Percentiles rank a stretch among this genome's conserved stretches.
Conservation (phyloP, 2,888 invertebrate species). For the Tipula vernalis region DNA sequence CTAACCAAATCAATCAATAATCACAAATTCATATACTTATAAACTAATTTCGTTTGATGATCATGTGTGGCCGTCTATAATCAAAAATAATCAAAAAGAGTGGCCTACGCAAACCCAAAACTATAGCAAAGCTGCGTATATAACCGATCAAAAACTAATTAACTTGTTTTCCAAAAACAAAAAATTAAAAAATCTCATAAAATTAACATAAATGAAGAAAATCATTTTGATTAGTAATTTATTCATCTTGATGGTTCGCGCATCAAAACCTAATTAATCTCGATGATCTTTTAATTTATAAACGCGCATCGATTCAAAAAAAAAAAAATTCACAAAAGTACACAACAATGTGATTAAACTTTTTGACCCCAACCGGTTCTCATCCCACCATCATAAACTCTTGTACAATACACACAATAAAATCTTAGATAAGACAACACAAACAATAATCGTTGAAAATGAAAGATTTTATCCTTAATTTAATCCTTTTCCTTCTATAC, state of each 20-base stretch:
- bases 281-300: background rate
- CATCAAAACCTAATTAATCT: background rate
- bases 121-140: background rate
- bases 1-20: background rate
- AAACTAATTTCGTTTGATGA: background rate
- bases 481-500: background rate
- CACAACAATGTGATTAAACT: background rate
- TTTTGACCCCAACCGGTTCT: background rate
- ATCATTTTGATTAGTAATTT: background rate
- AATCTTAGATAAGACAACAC: background rate
- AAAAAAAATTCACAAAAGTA: background rate
- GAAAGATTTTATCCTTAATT: background rate
- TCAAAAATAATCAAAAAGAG: background rate
- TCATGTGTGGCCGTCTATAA: background rate
- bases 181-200: background rate
- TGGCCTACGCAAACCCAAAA: background rate
- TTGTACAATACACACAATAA: background rate
- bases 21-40: background rate
- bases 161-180: background rate
- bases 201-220: background rate
- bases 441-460: background rate
- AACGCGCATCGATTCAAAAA: background rate
- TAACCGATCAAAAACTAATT: background rate
- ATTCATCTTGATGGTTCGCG: background rate
- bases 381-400: background rate